Percentiles rank a stretch among this genome's conserved stretches.
Conservation (phyloP, 1,140 invertebrate species). For the Drosophila pallidifrons region DNA sequence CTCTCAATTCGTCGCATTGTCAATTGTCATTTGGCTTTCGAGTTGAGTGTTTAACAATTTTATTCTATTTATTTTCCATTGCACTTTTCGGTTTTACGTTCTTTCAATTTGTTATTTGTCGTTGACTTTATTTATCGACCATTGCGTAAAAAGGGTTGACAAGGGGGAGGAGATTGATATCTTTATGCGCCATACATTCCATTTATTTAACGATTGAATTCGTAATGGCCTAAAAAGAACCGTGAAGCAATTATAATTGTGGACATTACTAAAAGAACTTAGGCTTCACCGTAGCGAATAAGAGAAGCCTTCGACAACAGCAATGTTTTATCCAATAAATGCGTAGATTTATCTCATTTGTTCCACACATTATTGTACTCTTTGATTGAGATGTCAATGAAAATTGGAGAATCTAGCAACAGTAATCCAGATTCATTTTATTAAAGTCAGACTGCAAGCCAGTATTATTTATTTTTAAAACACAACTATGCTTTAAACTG, state of each 20-base stretch:
- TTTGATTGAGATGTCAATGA: not conserved
- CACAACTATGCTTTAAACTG: no score
- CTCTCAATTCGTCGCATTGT: conserved; percentile 69
- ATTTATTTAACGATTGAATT: conserved; percentile 19
- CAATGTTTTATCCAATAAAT: not conserved
- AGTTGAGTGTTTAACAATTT: conserved; percentile 68
- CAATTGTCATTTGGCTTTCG: conserved; percentile 66
- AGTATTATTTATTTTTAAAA: no score
- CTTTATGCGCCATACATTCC: conserved; percentile 43
- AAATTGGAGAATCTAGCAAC: not conserved
- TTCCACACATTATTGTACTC: not conserved
- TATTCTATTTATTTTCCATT: conserved; percentile 68
- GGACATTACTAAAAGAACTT: conserved; percentile 20
- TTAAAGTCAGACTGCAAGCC: no score
- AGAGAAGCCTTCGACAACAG: no score
- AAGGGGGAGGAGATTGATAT: conserved; percentile 40
- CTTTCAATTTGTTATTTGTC: conserved; percentile 67
- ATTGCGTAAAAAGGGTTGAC: conserved; percentile 52
- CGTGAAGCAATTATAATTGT: conserved; percentile 59
- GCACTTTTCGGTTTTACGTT: conserved; percentile 63
- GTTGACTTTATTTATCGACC: conserved; percentile 67
- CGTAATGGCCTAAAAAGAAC: conserved; percentile 35
- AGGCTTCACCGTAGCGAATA: not conserved
- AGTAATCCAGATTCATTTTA: not conserved
- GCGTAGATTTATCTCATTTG: conserved; percentile 7